A percentile compares a stretch with the other conserved stretches of the same genome.
Evolutionary conservation across 1,140 invertebrate species (phyloP).

Genomic region (Drosophila nannoptera): DNA sequence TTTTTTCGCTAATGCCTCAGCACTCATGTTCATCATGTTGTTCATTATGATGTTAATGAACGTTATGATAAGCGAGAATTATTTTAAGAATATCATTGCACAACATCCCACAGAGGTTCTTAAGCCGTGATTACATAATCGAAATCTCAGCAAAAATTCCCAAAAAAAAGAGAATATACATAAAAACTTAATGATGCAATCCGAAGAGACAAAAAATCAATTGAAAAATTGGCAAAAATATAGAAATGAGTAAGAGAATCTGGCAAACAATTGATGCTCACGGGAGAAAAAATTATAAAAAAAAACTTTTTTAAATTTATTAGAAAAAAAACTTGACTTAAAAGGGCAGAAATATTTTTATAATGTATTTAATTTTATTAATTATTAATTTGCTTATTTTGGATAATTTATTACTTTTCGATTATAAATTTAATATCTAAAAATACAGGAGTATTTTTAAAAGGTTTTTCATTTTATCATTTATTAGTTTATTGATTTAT

Average conservation of each 20-base stretch:
- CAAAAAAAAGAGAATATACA: background rate
- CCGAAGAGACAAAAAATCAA: background rate
- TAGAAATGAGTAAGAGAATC: background rate
- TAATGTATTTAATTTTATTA: too few relatives aligned
- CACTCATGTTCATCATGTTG: slow-evolving; percentile 18
- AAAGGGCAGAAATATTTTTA: too few relatives aligned
- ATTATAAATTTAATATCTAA: too few relatives aligned
- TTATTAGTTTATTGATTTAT: too few relatives aligned
- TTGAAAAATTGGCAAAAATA: background rate
- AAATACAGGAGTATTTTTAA: too few relatives aligned
- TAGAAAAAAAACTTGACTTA: too few relatives aligned
- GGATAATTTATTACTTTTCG: too few relatives aligned
- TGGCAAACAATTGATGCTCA: background rate
- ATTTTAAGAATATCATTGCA: slow-evolving; percentile 27
- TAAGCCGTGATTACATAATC: background rate
- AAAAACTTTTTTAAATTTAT: too few relatives aligned
- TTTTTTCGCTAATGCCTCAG: background rate
- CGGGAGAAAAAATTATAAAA: too few relatives aligned
- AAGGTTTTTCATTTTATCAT: too few relatives aligned
- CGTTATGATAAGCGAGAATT: background rate
- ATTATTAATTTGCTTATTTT: too few relatives aligned
- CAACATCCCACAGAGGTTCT: background rate
- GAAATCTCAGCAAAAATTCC: background rate
- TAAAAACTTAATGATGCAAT: slow-evolving; percentile 9
- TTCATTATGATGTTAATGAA: slow-evolving; percentile 11